Percentiles rank a stretch among this genome's conserved stretches.
These are phyloP conservation scores for Stomatorhinus walkeri DNA, from an alignment of 2,797 vertebrate species.

Conservation along the genomic window DNA sequence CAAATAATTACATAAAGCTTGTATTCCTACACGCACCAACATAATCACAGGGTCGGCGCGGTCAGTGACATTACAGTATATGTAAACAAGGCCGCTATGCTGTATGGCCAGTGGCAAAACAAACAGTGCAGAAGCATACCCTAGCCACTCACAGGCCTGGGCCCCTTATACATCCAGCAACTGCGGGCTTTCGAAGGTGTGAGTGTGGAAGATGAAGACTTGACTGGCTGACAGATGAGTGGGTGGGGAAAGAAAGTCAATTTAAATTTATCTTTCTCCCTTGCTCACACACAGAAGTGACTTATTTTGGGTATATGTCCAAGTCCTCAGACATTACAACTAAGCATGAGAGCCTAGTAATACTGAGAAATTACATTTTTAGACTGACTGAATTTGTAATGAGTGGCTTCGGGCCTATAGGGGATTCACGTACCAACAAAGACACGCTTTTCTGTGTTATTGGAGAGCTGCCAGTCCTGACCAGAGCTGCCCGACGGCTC, in stretches of 20 bases:
- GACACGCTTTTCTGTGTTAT: not conserved
- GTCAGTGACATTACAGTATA: not conserved
- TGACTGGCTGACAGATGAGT: conserved; percentile 15
- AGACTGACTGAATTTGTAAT: not conserved
- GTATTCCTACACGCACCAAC: not conserved
- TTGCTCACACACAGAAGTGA: not conserved
- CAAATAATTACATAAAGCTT: not conserved
- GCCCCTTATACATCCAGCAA: not conserved
- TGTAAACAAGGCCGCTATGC: not conserved
- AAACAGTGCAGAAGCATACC: not conserved
- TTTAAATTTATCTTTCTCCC: conserved; percentile 18
- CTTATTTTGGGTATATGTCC: not conserved
- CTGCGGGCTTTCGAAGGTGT: not conserved
- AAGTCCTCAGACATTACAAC: not conserved
- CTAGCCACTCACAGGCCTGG: not conserved
- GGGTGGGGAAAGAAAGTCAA: not conserved
- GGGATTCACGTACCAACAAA: not conserved
- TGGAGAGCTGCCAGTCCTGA: not conserved
- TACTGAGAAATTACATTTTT: not conserved
- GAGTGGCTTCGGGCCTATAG: not conserved
- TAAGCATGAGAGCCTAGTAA: not conserved
- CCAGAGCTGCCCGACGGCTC: not conserved
- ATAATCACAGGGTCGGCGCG: not conserved
- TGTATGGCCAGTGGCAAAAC: not conserved
- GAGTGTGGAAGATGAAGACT: not conserved